A percentile compares a stretch with the other conserved stretches of the same genome.
Conservation (phyloP, 2,797 vertebrate species). For the Halcyon leucocephala region DNA sequence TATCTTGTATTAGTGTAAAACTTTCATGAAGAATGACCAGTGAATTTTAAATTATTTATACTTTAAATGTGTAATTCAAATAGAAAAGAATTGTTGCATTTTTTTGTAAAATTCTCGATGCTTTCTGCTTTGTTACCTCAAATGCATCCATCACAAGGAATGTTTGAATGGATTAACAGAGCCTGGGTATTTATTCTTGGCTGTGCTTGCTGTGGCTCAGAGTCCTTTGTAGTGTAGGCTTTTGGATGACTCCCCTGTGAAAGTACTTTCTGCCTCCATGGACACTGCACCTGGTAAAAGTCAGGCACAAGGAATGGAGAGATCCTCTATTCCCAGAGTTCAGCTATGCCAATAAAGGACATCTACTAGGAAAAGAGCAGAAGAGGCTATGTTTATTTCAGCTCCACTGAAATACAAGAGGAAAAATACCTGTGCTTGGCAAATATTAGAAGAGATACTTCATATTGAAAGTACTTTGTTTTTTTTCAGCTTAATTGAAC, state of each 20-base stretch:
- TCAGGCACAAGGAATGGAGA: background rate
- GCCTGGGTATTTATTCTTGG: background rate
- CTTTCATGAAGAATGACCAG: background rate
- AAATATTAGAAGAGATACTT: background rate
- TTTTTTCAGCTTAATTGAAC: constrained; percentile 1
- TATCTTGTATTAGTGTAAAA: background rate
- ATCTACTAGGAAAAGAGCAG: constrained; percentile 6
- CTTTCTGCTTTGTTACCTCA: constrained; percentile 3
- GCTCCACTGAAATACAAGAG: background rate
- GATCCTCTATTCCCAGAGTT: background rate
- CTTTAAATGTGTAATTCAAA: background rate
- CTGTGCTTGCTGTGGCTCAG: background rate
- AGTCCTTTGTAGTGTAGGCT: background rate
- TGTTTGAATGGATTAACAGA: constrained; percentile 9
- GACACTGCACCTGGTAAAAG: background rate
- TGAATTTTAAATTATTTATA: background rate
- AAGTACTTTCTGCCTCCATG: background rate
- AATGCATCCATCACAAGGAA: background rate
- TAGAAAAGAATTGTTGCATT: background rate
- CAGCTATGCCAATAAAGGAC: background rate
- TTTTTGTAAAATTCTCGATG: background rate
- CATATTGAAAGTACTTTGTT: background rate
- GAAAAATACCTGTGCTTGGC: background rate
- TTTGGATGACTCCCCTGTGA: background rate
- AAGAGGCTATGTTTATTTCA: constrained; percentile 2